Evolutionary conservation across 1,140 invertebrate species (phyloP).

Genomic region (Pogonomyrmex californicus): DNA sequence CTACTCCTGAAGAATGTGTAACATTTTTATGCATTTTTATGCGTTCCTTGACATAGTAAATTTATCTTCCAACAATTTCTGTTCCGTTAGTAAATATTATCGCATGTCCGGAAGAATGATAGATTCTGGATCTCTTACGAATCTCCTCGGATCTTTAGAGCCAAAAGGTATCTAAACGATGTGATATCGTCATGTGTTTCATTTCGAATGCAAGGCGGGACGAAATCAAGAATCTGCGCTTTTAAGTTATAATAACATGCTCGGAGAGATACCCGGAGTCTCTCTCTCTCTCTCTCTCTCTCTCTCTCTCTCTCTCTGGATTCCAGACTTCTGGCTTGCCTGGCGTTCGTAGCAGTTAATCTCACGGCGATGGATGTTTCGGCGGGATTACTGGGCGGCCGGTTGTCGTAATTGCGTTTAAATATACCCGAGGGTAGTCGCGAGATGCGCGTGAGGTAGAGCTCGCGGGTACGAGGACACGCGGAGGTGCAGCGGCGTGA

Average conservation of each 20-base stretch:
- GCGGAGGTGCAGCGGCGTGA: slow-evolving; percentile 67
- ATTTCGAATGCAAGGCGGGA: background rate
- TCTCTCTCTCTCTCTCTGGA: slow-evolving; percentile 14
- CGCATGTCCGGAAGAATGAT: too few relatives aligned
- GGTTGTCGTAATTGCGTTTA: slow-evolving; percentile 72
- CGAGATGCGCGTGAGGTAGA: slow-evolving; percentile 51
- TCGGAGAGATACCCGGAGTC: slow-evolving; percentile 11
- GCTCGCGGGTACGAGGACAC: slow-evolving; percentile 60
- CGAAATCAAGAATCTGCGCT: slow-evolving; percentile 34
- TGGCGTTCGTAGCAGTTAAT: slow-evolving; percentile 60
- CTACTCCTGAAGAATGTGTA: background rate
- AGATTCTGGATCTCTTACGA: background rate
- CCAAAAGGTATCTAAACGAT: background rate
- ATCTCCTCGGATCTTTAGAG: background rate
- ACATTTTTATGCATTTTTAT: background rate
- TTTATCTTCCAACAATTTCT: background rate
- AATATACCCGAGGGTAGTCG: slow-evolving; percentile 66
- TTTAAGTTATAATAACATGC: slow-evolving; percentile 43
- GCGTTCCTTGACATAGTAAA: background rate
- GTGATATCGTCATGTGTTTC: background rate
- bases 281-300: background rate
- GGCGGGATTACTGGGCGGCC: slow-evolving; percentile 70
- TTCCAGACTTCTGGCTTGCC: slow-evolving; percentile 48
- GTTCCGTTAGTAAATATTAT: background rate
- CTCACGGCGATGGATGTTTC: slow-evolving; percentile 65